Base-by-base conservation (phyloP, 2,888 invertebrate species). In the Ceramica pisi region DNA sequence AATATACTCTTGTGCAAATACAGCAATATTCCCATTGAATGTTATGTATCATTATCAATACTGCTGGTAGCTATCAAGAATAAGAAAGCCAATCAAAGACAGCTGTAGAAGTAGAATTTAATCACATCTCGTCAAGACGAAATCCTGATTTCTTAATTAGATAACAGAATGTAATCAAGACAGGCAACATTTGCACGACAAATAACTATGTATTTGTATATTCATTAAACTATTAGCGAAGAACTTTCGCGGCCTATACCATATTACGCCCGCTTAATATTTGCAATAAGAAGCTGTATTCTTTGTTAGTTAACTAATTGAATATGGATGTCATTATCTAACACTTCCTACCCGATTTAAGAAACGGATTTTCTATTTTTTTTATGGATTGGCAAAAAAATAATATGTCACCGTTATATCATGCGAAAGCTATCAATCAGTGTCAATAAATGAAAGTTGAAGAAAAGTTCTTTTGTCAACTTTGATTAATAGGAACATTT, bases 291-390 rank as follows among this genome's bases (percentile, higher is more conserved):
- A 60, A 56, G 16, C 51, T 61, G 31, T 46, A 64, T 59, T 60
- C 48, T 65, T 72, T 66, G 61, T 21, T 59, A 50, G 46, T 67
- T 72, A 56, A 48, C 6, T 44, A 41, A 51, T 59, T 78, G 61
- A 65, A 72, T 78, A 78, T 78, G 26, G 8, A 78, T 72, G 12
- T 61, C 2, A 53, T 78, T 73, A 73, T 60, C 10, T 73, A 73
- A 73, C 55, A 66, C 66, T 66, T 78, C 59, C 78, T 72, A 23
- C 19, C 64, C 50, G 9, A 53, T n/a, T 59, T 46, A 46, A 41
- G 5, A 38, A 35, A 50, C 12, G 4, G 12, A 55, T 78, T 68
- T 68, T 72, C 38, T 63, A 57, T 31, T 19, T 51, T 44, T 44
- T 44, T n/a, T 41, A 44, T 23, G 14, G n/a, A 2, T 66, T 38